Conservation (phyloP, 2,797 vertebrate species). For the Gymnopithys bicolor region DNA sequence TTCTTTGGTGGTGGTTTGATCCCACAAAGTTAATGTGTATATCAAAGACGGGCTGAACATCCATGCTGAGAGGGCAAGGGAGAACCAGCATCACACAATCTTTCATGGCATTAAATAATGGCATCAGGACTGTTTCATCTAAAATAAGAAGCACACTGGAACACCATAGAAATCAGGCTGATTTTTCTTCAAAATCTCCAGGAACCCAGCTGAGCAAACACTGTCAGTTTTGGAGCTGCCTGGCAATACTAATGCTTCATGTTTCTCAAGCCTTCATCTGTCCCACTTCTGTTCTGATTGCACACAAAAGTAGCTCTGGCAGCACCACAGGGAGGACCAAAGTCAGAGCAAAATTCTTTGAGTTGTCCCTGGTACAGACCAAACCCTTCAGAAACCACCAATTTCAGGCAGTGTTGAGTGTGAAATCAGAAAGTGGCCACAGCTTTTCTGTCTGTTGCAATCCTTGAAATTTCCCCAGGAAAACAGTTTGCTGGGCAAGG, state of each 20-base stretch:
- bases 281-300: not conserved
- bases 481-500: not conserved
- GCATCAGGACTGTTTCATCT: not conserved
- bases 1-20: not conserved
- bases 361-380: not conserved
- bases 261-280: not conserved
- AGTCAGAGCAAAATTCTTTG: not conserved
- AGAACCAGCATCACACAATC: not conserved
- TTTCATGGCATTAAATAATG: not conserved
- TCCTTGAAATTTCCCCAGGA: not conserved
- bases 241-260: not conserved
- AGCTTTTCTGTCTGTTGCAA: not conserved
- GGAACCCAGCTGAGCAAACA: not conserved
- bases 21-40: not conserved
- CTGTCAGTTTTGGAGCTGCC: not conserved
- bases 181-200: not conserved
- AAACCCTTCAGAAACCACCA: not conserved
- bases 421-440: not conserved
- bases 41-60: not conserved
- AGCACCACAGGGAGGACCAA: not conserved
- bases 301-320: not conserved
- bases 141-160: not conserved
- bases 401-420: not conserved
- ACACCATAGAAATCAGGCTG: not conserved
- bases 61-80: not conserved